A percentile compares a stretch with the other conserved stretches of the same genome.
These are phyloP conservation scores for Girardia tigrina DNA, from an alignment of 2,888 invertebrate genomes.

Conservation along the genomic window DNA sequence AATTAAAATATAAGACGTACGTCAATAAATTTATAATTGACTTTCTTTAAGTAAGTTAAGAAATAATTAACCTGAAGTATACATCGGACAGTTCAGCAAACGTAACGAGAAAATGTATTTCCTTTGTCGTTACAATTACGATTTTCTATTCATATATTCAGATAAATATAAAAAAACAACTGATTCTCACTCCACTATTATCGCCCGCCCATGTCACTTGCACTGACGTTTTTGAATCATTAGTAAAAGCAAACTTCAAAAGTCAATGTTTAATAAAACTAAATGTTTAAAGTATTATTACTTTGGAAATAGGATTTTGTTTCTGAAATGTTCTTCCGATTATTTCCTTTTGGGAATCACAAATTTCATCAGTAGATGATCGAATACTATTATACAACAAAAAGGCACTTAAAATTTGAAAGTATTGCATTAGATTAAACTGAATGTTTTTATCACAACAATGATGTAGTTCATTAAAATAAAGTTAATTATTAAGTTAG, in stretches of 20 bases:
- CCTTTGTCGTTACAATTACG: not conserved
- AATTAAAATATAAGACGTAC: not conserved
- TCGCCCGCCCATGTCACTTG: not conserved
- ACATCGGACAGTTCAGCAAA: not conserved
- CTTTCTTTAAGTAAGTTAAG: not conserved
- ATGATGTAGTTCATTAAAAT: conserved; percentile 23
- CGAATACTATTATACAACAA: not conserved
- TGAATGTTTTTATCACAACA: too few species aligned
- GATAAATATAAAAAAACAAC: not conserved
- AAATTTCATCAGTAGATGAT: not conserved
- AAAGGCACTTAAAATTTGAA: not conserved
- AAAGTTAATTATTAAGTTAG: too few species aligned
- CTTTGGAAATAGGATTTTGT: not conserved
- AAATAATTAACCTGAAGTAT: not conserved
- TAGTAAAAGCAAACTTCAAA: not conserved
- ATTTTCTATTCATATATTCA: not conserved
- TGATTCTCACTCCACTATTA: not conserved
- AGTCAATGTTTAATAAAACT: not conserved
- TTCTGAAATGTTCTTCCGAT: not conserved
- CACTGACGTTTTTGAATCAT: not conserved
- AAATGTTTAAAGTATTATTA: not conserved
- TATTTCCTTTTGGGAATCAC: conserved; percentile 2
- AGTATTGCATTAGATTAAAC: not conserved
- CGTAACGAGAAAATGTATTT: not conserved
- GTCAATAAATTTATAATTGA: not conserved